Conservation (phyloP, 1,140 invertebrate genomes). For the Drosophila equinoxialis region DNA sequence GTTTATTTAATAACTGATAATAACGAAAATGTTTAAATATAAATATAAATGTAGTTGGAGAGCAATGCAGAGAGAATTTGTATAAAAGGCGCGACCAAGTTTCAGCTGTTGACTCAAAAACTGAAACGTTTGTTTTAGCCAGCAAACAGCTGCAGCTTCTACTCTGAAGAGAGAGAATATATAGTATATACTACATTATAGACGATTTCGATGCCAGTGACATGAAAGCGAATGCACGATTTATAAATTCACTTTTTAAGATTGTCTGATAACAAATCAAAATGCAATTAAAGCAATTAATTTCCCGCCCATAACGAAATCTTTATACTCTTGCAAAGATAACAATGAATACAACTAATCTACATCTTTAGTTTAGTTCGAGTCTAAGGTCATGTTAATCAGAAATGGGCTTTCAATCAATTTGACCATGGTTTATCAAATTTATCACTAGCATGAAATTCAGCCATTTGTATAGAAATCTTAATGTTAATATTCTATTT, state of each 20-base stretch:
- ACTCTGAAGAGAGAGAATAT: background rate
- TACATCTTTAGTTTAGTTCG: too few species aligned
- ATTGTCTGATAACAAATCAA: conserved; percentile 6
- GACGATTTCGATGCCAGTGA: background rate
- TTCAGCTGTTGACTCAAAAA: conserved; percentile 5
- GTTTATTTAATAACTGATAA: conserved; percentile 8
- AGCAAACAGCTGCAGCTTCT: conserved; percentile 3
- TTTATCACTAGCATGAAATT: too few species aligned
- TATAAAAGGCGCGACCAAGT: background rate
- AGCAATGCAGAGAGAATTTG: background rate
- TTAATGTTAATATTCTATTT: too few species aligned
- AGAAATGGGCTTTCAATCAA: too few species aligned
- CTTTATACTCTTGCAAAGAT: too few species aligned
- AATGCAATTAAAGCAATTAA: background rate
- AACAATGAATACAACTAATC: too few species aligned
- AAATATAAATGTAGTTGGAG: background rate
- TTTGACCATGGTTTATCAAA: too few species aligned
- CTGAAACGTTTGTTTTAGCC: background rate
- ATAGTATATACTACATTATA: background rate
- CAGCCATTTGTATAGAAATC: too few species aligned
- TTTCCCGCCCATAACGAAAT: background rate
- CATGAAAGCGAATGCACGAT: background rate
- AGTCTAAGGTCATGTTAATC: too few species aligned
- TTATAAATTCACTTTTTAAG: background rate
- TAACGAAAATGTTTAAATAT: background rate